A percentile compares a stretch with the other conserved stretches of the same genome.
Conservation (phyloP, 2,888 invertebrate species). For the Brassicogethes aeneus region DNA sequence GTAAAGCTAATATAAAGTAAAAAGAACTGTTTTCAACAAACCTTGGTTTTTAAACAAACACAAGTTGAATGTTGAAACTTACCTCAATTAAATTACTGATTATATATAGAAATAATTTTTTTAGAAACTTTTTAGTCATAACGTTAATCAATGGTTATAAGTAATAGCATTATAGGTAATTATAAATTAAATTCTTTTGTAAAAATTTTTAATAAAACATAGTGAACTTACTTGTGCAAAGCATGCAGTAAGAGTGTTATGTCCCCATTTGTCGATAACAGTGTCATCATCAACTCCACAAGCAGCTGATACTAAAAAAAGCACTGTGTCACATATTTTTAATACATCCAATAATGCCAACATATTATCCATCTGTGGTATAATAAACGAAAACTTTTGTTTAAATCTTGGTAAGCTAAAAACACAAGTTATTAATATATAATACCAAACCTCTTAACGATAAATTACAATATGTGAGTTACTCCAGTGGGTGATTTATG, state of each 20-base stretch:
- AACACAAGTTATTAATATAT: conserved; percentile 14
- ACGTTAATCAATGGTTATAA: too few species aligned
- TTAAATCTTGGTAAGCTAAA: conserved; percentile 75
- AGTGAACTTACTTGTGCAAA: conserved; percentile 64
- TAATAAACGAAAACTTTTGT: conserved; percentile 75
- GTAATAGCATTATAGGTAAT: too few species aligned
- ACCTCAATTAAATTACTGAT: too few species aligned
- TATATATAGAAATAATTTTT: too few species aligned
- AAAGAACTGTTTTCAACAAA: too few species aligned
- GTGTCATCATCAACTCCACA: conserved; percentile 45
- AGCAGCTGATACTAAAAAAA: conserved; percentile 67
- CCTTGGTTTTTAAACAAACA: too few species aligned
- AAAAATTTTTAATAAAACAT: too few species aligned
- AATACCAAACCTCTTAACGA: not conserved
- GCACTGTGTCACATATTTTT: conserved; percentile 78
- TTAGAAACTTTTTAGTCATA: too few species aligned
- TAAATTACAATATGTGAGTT: conserved; percentile 64
- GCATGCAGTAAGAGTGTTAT: conserved; percentile 64
- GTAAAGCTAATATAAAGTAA: too few species aligned
- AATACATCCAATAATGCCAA: conserved; percentile 69
- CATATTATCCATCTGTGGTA: conserved; percentile 62
- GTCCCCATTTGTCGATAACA: conserved; percentile 71
- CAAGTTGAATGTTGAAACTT: too few species aligned
- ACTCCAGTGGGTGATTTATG: conserved; percentile 56
- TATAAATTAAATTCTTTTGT: too few species aligned